Conservation (phyloP, 2,888 invertebrate genomes). For the Boloria selene region DNA sequence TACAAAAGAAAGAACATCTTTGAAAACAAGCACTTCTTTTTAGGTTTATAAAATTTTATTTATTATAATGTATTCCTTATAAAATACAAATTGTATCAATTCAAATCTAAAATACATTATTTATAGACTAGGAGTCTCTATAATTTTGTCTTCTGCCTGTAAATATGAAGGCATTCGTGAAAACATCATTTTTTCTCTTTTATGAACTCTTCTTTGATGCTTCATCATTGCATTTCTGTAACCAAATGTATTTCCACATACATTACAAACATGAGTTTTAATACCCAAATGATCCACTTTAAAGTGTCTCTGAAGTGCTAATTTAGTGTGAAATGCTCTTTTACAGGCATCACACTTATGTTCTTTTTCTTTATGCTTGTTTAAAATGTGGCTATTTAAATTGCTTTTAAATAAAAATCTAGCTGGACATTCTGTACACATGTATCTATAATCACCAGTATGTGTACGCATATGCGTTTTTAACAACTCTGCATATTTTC, state of each 20-base stretch:
- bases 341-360: slow-evolving; percentile 57
- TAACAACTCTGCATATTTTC: slow-evolving; percentile 48
- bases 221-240: slow-evolving; percentile 59
- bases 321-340: slow-evolving; percentile 54
- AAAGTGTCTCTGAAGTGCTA: slow-evolving; percentile 51
- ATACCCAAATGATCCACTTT: slow-evolving; percentile 59
- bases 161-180: slow-evolving; percentile 66
- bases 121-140: slow-evolving; percentile 12
- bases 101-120: not conserved
- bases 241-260: slow-evolving; percentile 59
- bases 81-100: no score
- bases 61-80: no score
- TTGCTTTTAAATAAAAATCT: slow-evolving; percentile 56
- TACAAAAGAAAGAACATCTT: no score
- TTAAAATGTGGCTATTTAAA: slow-evolving; percentile 51
- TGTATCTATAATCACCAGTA: slow-evolving; percentile 53
- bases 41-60: no score
- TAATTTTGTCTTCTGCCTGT: slow-evolving; percentile 48
- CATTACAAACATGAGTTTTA: slow-evolving; percentile 56
- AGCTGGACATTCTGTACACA: slow-evolving; percentile 57
- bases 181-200: slow-evolving; percentile 52
- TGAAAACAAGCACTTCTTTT: no score
- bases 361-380: slow-evolving; percentile 54
- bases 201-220: slow-evolving; percentile 58
- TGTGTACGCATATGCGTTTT: slow-evolving; percentile 53